Evolutionary conservation across 2,888 invertebrate genomes (phyloP), one percentile per base, ranked within the genome.

Genomic region (Chloroclysta siterata): DNA sequence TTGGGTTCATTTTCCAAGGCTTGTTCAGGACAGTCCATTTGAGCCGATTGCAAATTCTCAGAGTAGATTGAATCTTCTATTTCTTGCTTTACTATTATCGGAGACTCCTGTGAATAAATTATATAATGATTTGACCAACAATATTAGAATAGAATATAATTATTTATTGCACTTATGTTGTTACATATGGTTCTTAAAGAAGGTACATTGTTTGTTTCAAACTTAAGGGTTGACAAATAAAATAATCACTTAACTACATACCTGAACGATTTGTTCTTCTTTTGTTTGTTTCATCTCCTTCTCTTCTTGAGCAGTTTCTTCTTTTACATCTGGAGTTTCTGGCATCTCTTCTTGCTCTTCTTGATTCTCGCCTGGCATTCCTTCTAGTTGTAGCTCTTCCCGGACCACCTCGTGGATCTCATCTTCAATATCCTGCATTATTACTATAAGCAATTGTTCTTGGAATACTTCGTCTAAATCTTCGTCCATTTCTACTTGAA

Each of bases 51-150:
- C 5, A 13, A 58, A 22, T 52, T 41, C 17, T 58, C 54, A 0
- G 50, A 51, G 15, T 39, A 3, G 36, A 42, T 28, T 2, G 51
- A 47, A 11, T 65, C 61, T 28, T 61, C 61, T 62, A 54, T 58
- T 55, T 65, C 61, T 41, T 65, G 54, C 46, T 58, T 58, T 15
- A 52, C 51, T 52, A 41, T 48, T 4, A 62, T 5, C 11, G 52
- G 42, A 5, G 41, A 54, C 8, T 61, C 65, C 60, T 60, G 60
- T 14, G 3, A 33, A 46, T 15, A 28, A 15, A 46, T 3, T 46
- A 46, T 2, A 6, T 10, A 44, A 39, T 10, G 7, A 7, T n/a
- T n/a, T n/a, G n/a, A n/a, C n/a, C n/a, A n/a, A n/a, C n/a, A n/a
- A n/a, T n/a, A n/a, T n/a, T n/a, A n/a, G n/a, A n/a, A n/a, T n/a